A percentile compares a stretch with the other conserved stretches of the same genome.
Conservation (phyloP, 2,797 vertebrate genomes). For the Gorsachius magnificus region DNA sequence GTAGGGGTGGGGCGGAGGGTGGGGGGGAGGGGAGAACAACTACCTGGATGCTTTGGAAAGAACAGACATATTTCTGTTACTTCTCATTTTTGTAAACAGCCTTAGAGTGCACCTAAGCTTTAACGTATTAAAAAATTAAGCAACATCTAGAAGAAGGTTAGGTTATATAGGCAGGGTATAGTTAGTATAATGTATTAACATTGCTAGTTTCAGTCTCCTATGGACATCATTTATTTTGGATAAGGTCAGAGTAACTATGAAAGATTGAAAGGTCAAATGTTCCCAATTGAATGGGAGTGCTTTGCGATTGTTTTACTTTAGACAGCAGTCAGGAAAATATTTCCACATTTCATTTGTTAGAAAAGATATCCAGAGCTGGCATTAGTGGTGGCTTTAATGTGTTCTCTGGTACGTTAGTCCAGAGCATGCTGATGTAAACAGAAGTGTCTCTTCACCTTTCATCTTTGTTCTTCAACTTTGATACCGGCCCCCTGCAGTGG, state of each 20-base stretch:
- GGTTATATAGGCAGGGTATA: neutral
- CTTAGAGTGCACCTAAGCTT: neutral
- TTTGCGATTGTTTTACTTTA: neutral
- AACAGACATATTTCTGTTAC: neutral
- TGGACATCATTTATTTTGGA: neutral
- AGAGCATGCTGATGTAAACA: constrained; percentile 45
- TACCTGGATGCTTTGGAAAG: neutral
- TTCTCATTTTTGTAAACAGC: neutral
- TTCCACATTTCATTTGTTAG: neutral
- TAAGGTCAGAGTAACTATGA: neutral
- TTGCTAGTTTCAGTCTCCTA: neutral
- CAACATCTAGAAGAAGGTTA: neutral
- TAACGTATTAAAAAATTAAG: neutral
- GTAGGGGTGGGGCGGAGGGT: too few species aligned
- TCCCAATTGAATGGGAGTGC: neutral
- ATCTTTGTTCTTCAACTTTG: constrained; percentile 46
- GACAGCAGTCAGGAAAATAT: neutral
- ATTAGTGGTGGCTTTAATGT: constrained; percentile 12
- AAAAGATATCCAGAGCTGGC: neutral
- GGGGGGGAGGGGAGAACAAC: neutral
- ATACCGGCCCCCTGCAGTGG: constrained; percentile 3
- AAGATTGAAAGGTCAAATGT: neutral
- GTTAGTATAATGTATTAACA: neutral
- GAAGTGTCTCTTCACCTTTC: constrained; percentile 32
- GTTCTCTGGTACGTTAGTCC: constrained; percentile 10